phyloP scores from a whole-genome alignment of 1,140 invertebrate genomes.

The Cecropterus lyciades region DNA sequence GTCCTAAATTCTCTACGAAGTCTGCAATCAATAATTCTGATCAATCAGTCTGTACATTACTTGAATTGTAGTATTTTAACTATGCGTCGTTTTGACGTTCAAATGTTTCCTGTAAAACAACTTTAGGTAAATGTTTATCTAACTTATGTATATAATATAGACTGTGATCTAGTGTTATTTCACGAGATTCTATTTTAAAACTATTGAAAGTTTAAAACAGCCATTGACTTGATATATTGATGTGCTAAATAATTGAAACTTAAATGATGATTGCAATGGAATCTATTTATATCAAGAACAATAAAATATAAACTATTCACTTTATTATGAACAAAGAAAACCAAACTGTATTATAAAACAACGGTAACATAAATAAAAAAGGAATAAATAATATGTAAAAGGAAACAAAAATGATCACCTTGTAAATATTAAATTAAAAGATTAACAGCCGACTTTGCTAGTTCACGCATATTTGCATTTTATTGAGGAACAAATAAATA shows the following conservation, averaged over 20 bases:
- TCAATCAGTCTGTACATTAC: slow-evolving; percentile 33
- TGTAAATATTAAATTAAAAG: too few relatives aligned
- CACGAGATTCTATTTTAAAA: slow-evolving; percentile 78
- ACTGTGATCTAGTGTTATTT: slow-evolving; percentile 83
- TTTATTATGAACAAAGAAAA: background rate
- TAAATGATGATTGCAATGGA: background rate
- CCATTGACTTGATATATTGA: slow-evolving; percentile 32
- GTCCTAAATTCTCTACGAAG: too few relatives aligned
- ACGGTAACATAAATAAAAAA: background rate
- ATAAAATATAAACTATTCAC: background rate
- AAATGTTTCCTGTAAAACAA: slow-evolving; percentile 57
- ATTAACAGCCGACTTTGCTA: too few relatives aligned
- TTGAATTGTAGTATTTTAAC: slow-evolving; percentile 51
- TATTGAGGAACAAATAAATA: background rate
- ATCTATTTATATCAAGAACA: slow-evolving; percentile 19
- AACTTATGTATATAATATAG: slow-evolving; percentile 76
- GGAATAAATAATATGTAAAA: background rate
- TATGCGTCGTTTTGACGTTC: slow-evolving; percentile 59
- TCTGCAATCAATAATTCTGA: slow-evolving; percentile 32
- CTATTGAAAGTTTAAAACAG: slow-evolving; percentile 34
- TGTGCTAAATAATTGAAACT: background rate
- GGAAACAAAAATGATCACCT: too few relatives aligned
- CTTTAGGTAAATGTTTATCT: slow-evolving; percentile 71
- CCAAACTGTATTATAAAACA: background rate
- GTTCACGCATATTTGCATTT: too few relatives aligned